phyloP scores from a whole-genome alignment of 2,888 invertebrate genomes.

The Drosophila antonietae region DNA sequence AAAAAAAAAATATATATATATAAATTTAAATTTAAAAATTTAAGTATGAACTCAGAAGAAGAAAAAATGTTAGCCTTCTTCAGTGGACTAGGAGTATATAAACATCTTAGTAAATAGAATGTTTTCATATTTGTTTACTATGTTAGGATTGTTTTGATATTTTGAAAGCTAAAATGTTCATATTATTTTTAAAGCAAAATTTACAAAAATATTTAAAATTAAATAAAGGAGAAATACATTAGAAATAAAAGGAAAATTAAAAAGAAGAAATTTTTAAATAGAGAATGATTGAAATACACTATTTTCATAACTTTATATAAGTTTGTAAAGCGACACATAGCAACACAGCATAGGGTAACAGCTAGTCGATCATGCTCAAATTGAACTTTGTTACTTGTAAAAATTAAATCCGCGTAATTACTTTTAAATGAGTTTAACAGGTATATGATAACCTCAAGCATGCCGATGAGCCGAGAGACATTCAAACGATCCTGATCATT shows the following conservation, averaged over 20 bases:
- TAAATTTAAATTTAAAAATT: too few relatives aligned
- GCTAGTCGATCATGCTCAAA: neutral
- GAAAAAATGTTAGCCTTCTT: neutral
- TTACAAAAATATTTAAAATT: too few relatives aligned
- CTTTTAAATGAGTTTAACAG: constrained; percentile 14
- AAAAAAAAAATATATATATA: neutral
- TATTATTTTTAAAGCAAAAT: too few relatives aligned
- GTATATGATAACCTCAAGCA: constrained; percentile 11
- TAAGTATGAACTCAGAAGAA: neutral
- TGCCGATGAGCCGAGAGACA: neutral
- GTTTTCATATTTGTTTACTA: neutral
- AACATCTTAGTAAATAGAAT: too few relatives aligned
- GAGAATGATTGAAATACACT: too few relatives aligned
- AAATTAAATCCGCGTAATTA: constrained; percentile 1
- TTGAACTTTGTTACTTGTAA: neutral
- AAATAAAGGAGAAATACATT: too few relatives aligned
- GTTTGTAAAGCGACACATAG: neutral
- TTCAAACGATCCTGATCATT: constrained; percentile 18
- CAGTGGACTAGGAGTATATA: too few relatives aligned
- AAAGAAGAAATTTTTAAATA: too few relatives aligned
- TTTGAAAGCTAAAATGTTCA: neutral
- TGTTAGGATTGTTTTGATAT: neutral
- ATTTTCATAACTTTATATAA: too few relatives aligned
- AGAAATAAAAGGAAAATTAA: too few relatives aligned
- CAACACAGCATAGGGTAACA: neutral